Percentiles rank a stretch among this genome's conserved stretches.
phyloP scores from a whole-genome alignment of 2,113 vertebrate species.

The Gila orcuttii region DNA sequence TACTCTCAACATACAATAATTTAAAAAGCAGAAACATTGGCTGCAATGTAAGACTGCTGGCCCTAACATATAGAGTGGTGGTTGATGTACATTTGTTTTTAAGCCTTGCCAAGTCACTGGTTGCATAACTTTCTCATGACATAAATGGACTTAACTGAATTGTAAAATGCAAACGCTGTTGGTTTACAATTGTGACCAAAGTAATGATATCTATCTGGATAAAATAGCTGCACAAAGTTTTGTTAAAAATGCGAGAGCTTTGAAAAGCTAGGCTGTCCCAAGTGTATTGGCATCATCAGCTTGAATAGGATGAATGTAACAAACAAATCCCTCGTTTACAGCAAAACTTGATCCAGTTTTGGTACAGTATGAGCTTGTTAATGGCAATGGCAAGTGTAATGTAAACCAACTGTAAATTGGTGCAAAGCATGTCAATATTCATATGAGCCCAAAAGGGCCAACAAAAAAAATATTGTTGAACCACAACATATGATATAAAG shows the following conservation, averaged over 20 bases:
- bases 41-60: background rate
- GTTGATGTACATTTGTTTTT: constrained; percentile 18
- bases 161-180: background rate
- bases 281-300: background rate
- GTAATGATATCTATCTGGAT: background rate
- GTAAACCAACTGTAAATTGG: background rate
- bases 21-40: constrained; percentile 1
- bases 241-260: background rate
- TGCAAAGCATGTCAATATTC: constrained; percentile 12
- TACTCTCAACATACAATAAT: constrained; percentile 22
- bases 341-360: background rate
- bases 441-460: background rate
- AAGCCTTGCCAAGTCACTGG: constrained; percentile 4
- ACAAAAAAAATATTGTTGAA: background rate
- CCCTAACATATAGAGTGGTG: background rate
- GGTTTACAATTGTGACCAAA: background rate
- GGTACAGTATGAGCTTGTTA: background rate
- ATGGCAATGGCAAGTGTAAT: constrained; percentile 7
- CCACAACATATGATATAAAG: background rate
- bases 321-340: background rate
- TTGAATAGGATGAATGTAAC: background rate
- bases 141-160: constrained; percentile 8
- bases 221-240: background rate
- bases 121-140: constrained; percentile 3
- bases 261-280: background rate